phyloP scores from a whole-genome alignment of 1,140 invertebrate species.

The Odontomachus brunneus region DNA sequence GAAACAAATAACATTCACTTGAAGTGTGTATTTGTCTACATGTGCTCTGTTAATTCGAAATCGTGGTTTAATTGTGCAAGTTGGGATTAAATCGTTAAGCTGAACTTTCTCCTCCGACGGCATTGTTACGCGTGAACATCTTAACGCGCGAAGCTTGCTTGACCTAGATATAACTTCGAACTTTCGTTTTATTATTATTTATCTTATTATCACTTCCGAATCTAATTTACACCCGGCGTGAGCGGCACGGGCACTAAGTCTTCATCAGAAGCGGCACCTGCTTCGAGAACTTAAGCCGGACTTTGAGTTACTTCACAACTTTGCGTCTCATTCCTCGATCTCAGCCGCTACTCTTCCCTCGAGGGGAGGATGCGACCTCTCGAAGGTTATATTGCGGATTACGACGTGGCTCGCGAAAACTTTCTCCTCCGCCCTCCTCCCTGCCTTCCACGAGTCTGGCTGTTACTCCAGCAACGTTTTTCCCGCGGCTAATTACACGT shows the following conservation, averaged over 20 bases:
- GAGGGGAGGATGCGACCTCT: background rate
- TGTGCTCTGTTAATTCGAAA: too few species aligned
- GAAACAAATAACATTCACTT: too few species aligned
- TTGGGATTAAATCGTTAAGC: too few species aligned
- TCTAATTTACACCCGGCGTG: conserved; percentile 4
- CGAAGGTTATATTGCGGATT: conserved; percentile 19
- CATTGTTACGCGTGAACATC: background rate
- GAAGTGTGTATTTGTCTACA: too few species aligned
- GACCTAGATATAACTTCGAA: background rate
- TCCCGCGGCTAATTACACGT: conserved; percentile 24
- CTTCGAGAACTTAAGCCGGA: conserved; percentile 13
- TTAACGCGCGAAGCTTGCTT: background rate
- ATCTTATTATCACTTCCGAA: conserved; percentile 23
- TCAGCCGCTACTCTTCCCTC: background rate
- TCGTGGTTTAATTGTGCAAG: too few species aligned
- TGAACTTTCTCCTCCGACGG: background rate
- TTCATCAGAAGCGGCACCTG: background rate
- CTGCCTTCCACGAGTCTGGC: too few species aligned
- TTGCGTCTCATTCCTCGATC: conserved; percentile 20
- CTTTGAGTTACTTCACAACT: conserved; percentile 25
- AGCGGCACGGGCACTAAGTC: background rate
- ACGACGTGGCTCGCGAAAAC: conserved; percentile 12
- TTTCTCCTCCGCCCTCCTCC: background rate
- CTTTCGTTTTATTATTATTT: conserved; percentile 19
- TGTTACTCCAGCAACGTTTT: background rate